These are phyloP conservation scores for Drosophila kepulauana DNA, from an alignment of 1,140 invertebrate genomes.

Conservation along the genomic window DNA sequence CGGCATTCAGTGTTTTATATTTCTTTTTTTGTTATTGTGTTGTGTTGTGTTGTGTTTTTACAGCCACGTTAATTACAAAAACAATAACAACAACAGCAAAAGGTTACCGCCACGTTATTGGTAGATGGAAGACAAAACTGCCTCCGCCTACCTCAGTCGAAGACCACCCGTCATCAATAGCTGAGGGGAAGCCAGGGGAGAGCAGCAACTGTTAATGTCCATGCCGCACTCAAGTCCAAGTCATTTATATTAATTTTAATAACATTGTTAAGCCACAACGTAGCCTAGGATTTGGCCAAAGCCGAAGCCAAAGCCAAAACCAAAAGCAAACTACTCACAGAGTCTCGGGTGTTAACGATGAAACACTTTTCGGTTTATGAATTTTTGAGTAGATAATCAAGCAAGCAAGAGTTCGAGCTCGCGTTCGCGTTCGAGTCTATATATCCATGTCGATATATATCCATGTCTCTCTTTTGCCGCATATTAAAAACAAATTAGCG, in stretches of 20 bases:
- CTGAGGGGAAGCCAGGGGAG: neutral
- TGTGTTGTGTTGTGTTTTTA: constrained; percentile 9
- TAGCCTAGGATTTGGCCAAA: constrained; percentile 35
- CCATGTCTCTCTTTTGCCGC: constrained; percentile 40
- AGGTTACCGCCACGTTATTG: constrained; percentile 28
- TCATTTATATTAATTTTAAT: constrained; percentile 84
- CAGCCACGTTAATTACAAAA: constrained; percentile 60
- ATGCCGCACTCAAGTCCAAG: constrained; percentile 54
- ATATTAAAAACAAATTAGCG: constrained; percentile 82
- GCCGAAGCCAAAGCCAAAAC: neutral
- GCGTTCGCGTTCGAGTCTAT: neutral
- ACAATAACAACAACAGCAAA: constrained; percentile 46
- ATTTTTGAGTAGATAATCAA: constrained; percentile 75
- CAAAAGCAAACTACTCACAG: neutral
- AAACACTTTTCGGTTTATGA: constrained; percentile 78
- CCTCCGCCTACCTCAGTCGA: constrained; percentile 30
- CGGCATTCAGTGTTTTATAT: constrained; percentile 30
- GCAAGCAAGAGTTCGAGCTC: neutral
- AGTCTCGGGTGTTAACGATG: constrained; percentile 68
- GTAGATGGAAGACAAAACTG: neutral
- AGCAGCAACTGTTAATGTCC: constrained; percentile 24
- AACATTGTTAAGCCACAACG: constrained; percentile 74
- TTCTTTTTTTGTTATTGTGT: too few species aligned
- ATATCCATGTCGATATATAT: constrained; percentile 17
- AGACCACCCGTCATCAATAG: constrained; percentile 45